These are phyloP conservation scores for Thaumatotibia leucotreta DNA, from an alignment of 1,140 invertebrate genomes.

Conservation along the genomic window DNA sequence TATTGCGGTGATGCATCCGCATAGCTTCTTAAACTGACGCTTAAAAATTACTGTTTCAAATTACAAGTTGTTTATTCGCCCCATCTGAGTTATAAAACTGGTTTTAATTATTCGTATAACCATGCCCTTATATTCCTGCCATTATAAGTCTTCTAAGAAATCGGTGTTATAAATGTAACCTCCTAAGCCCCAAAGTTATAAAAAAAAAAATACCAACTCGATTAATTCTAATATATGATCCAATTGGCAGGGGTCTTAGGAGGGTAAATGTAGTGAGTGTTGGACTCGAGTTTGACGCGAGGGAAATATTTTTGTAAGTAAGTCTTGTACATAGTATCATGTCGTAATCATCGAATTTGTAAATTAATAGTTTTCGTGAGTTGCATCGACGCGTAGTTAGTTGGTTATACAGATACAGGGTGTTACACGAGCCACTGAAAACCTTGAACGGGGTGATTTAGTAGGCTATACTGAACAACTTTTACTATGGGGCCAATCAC, in stretches of 20 bases:
- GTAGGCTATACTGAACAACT: too few species aligned
- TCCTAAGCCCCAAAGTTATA: neutral
- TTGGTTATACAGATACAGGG: too few species aligned
- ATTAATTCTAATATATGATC: neutral
- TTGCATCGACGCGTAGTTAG: neutral
- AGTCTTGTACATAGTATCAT: neutral
- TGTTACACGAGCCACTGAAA: too few species aligned
- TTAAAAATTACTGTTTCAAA: too few species aligned
- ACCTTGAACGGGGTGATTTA: too few species aligned
- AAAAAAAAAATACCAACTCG: neutral
- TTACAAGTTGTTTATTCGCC: too few species aligned
- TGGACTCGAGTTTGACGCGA: neutral
- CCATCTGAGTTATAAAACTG: too few species aligned
- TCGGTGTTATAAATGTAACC: neutral
- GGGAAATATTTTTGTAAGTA: constrained; percentile 11
- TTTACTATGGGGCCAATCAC: too few species aligned
- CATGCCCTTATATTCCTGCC: constrained; percentile 24
- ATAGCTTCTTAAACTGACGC: too few species aligned
- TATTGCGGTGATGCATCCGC: too few species aligned
- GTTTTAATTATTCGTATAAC: neutral
- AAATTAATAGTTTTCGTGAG: neutral
- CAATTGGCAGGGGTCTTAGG: neutral
- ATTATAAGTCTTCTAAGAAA: constrained; percentile 19
- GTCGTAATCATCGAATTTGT: constrained; percentile 6
- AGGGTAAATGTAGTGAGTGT: neutral